Base-by-base conservation (phyloP, 2,113 vertebrate genomes). In the Bufo bufo region DNA sequence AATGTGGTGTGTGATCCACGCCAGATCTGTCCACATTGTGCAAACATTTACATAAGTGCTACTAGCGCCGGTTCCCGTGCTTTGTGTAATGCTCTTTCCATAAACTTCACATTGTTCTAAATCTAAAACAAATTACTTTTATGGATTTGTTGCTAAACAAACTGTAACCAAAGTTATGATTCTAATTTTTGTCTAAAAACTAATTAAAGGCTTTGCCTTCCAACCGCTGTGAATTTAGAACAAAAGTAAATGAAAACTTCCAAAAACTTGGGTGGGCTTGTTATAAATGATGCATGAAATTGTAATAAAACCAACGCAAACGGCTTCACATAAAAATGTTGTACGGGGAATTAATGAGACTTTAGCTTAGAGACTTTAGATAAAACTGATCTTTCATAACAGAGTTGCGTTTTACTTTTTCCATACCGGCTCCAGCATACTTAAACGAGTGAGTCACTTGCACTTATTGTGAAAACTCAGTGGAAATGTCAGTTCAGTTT, bases 181-280 rank as follows among this genome's bases (percentile, higher is more conserved):
- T 78, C 49, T 65, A 65, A 75, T 85, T n/a, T 86, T 23, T 86
- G 61, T 69, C 58, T 54, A 50, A 80, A 86, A 65, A 77, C 47
- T 63, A 47, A 80, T 79, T 66, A 65, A 20, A 63, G 16, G 23
- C 75, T 86, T 80, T 80, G 75, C 17, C 59, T 54, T 65, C 47
- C 50, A 78, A 33, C 75, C 23, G 58, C 61, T 14, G 54, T 75
- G 75, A 59, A n/a, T 52, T 23, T 61, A 50, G 3, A 2, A 23
- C 8, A 49, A 33, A 45, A 52, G 49, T 79, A 43, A 65, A 66
- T 80, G 23, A 86, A 54, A 61, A 16, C n/a, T 9, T 79, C 33
- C 43, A 63, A 13, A 80, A 79, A 86, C 49, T 65, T 69, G 61
- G 85, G 85, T 86, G 85, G 85, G n/a, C 85, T 79, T 17, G 17